Percentiles rank a stretch among this genome's conserved stretches.
phyloP scores from a whole-genome alignment of 2,888 invertebrate genomes.

The Sabatieria punctata region DNA sequence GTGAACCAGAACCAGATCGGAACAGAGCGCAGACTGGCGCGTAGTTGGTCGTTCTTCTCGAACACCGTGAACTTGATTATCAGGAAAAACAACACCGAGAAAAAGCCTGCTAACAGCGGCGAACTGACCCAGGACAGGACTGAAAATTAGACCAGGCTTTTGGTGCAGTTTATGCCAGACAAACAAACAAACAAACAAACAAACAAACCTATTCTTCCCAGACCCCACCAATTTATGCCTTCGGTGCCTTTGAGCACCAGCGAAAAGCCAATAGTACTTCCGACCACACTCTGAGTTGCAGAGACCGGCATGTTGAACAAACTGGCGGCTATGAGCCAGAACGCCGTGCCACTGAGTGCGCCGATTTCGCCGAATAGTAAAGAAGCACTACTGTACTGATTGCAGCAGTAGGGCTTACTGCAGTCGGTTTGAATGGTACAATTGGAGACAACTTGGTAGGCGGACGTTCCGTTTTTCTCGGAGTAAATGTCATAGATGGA shows the following conservation, averaged over 20 bases:
- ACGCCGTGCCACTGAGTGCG: slow-evolving; percentile 43
- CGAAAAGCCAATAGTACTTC: slow-evolving; percentile 11
- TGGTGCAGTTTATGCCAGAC: neutral
- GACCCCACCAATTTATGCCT: slow-evolving; percentile 12
- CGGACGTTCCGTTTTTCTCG: too few species aligned
- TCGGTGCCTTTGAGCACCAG: slow-evolving; percentile 9
- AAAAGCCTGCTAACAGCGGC: slow-evolving; percentile 11
- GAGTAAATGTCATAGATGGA: too few species aligned
- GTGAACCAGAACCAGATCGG: slow-evolving; percentile 10
- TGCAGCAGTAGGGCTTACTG: too few species aligned
- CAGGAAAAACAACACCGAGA: slow-evolving; percentile 10
- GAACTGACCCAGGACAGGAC: slow-evolving; percentile 12
- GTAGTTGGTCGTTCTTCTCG: slow-evolving; percentile 6
- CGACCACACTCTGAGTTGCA: slow-evolving; percentile 11
- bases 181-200: neutral
- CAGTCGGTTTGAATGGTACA: too few species aligned
- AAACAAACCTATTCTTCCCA: neutral
- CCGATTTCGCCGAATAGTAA: slow-evolving; percentile 56
- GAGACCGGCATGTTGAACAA: slow-evolving; percentile 12
- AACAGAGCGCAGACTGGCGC: slow-evolving; percentile 4
- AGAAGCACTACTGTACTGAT: too few species aligned
- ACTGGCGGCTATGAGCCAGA: slow-evolving; percentile 10
- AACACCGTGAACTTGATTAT: slow-evolving; percentile 7
- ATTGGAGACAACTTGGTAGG: too few species aligned
- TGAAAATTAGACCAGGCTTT: neutral